Conservation (phyloP, 2,888 invertebrate species). For the Atethmia centrago region DNA sequence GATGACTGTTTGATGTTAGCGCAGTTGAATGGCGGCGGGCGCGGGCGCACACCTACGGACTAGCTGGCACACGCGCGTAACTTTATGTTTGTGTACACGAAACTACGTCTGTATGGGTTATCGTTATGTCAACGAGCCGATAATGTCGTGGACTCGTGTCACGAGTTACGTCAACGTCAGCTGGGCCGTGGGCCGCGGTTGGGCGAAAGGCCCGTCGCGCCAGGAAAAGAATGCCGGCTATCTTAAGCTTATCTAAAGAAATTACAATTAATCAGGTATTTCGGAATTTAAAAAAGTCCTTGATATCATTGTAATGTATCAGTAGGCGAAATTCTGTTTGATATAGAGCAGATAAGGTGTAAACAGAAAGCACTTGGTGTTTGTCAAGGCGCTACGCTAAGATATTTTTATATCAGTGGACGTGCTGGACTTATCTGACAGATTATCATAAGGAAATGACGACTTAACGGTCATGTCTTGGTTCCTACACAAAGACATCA, state of each 20-base stretch:
- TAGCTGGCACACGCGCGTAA: slow-evolving; percentile 42
- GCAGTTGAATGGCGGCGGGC: slow-evolving; percentile 62
- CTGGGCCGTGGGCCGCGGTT: slow-evolving; percentile 62
- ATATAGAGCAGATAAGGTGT: slow-evolving; percentile 41
- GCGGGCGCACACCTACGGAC: slow-evolving; percentile 62
- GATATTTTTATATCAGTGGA: slow-evolving; percentile 37
- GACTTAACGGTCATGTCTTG: slow-evolving; percentile 7
- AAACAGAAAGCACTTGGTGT: slow-evolving; percentile 39
- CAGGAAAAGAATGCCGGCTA: slow-evolving; percentile 31
- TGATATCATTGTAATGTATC: slow-evolving; percentile 31
- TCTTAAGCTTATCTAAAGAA: slow-evolving; percentile 38
- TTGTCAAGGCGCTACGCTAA: slow-evolving; percentile 31
- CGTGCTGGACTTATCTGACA: slow-evolving; percentile 31
- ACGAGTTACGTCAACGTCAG: slow-evolving; percentile 75
- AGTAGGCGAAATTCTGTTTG: slow-evolving; percentile 36
- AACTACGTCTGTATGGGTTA: slow-evolving; percentile 61
- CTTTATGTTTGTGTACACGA: slow-evolving; percentile 35
- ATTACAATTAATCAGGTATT: slow-evolving; percentile 39
- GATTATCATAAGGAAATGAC: slow-evolving; percentile 41
- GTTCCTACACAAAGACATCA: background rate
- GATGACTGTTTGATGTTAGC: slow-evolving; percentile 66
- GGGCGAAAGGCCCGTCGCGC: slow-evolving; percentile 24
- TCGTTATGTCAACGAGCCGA: slow-evolving; percentile 66
- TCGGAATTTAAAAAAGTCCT: slow-evolving; percentile 24
- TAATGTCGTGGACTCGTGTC: slow-evolving; percentile 65